phyloP scores from a whole-genome alignment of 1,140 invertebrate genomes.

The Piezodorus guildinii region DNA sequence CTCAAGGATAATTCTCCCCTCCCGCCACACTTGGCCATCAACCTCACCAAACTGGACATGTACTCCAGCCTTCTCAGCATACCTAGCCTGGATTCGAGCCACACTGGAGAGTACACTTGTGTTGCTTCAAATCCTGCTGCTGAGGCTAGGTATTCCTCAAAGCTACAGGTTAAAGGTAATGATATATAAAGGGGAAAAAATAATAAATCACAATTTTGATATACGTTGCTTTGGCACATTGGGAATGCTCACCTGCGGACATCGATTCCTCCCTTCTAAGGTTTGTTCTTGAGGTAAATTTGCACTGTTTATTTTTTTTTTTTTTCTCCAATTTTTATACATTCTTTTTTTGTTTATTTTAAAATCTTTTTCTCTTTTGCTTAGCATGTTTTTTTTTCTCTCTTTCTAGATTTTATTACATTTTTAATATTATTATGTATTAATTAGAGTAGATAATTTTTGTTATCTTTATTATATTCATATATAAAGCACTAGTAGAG shows the following conservation, averaged over 20 bases:
- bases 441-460: not conserved
- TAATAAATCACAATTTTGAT: slow-evolving; percentile 7
- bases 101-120: slow-evolving; percentile 71
- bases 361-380: slow-evolving; percentile 19
- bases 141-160: slow-evolving; percentile 65
- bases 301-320: slow-evolving; percentile 28
- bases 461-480: not conserved
- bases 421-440: slow-evolving; percentile 19
- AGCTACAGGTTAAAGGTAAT: slow-evolving; percentile 74
- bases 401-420: slow-evolving; percentile 25
- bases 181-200: slow-evolving; percentile 30
- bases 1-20: slow-evolving; percentile 61
- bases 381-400: slow-evolving; percentile 22
- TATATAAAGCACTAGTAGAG: slow-evolving; percentile 1
- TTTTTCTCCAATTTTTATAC: slow-evolving; percentile 22
- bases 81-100: slow-evolving; percentile 56
- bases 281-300: slow-evolving; percentile 40
- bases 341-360: slow-evolving; percentile 27
- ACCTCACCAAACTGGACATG: slow-evolving; percentile 57
- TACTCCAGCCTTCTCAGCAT: slow-evolving; percentile 67
- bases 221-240: slow-evolving; percentile 42
- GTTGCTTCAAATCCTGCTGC: slow-evolving; percentile 65
- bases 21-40: slow-evolving; percentile 40
- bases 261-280: slow-evolving; percentile 37
- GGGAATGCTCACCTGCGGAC: slow-evolving; percentile 43